Base-by-base conservation (phyloP, 2,113 vertebrate species). In the Actenoides hombroni region DNA sequence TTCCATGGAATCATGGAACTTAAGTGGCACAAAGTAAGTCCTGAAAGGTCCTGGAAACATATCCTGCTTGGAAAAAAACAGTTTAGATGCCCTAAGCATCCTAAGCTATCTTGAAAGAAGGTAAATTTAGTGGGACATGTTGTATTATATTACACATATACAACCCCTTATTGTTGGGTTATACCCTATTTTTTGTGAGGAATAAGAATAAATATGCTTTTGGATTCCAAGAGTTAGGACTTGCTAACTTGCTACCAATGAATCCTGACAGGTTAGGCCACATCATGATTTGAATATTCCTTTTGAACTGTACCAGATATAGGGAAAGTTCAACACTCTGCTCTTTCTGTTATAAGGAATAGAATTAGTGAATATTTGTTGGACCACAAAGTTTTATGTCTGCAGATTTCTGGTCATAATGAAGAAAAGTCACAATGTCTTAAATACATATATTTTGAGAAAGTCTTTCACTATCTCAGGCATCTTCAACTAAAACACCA, bases 51-150 rank as follows among this genome's bases (percentile, higher is more conserved):
- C 7, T n/a, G 18, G 37, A 25, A 69, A 35, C 16, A 54, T 44
- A 11, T 42, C 28, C 8, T 53, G 10, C 13, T 68, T 40, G 11
- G 16, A 25, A 69, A 78, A 70, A 57, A 3, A 0, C 2, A 11
- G 17, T 57, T 57, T 57, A 46, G 46, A n/a, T n/a, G 46, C 18
- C 4, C 13, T 57, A 64, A 69, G 46, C 35, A 61, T 48, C n/a
- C n/a, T 15, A 11, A 57, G 10, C 9, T 11, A 37, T 59, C 67
- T 71, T 35, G 14, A 25, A 83, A 76, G 37, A 23, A 69, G 9
- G 6, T 11, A 60, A 83, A 35, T 73, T 44, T 61, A 46, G 40
- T 37, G 8, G 10, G 31, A 42, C 54, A 37, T 13, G 2, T 61
- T 79, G 23, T 29, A 53, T 48, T 33, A 54, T 14, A 60, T 54